Evolutionary conservation across 1,140 invertebrate species (phyloP).

Genomic region (Aphidius ervi): DNA sequence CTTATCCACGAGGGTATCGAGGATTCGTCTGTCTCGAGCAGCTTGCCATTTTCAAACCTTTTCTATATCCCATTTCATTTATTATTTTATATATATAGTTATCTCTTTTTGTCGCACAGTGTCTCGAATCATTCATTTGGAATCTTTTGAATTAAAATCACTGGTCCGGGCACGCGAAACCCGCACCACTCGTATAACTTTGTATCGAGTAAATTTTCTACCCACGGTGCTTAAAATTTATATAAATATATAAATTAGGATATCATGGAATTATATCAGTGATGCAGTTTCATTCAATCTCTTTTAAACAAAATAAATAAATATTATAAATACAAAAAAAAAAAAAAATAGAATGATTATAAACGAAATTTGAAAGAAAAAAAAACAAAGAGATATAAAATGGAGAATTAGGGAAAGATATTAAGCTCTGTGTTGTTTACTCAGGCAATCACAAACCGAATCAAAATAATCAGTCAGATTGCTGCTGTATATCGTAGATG

Average conservation of each 20-base stretch:
- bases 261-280: too few species aligned
- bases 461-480: slow-evolving; percentile 1
- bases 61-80: slow-evolving; percentile 5
- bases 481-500: slow-evolving; percentile 9
- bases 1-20: slow-evolving; percentile 13
- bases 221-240: slow-evolving; percentile 12
- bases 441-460: slow-evolving; percentile 5
- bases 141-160: slow-evolving; percentile 15
- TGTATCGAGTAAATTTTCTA: slow-evolving; percentile 13
- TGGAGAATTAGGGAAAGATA: too few species aligned
- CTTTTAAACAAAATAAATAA: too few species aligned
- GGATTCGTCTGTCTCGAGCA: slow-evolving; percentile 12
- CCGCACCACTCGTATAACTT: slow-evolving; percentile 3
- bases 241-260: neutral
- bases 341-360: too few species aligned
- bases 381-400: too few species aligned
- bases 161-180: slow-evolving; percentile 12
- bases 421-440: slow-evolving; percentile 4
- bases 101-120: slow-evolving; percentile 6
- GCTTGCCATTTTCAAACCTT: slow-evolving; percentile 8
- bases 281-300: too few species aligned
- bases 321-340: too few species aligned
- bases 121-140: slow-evolving; percentile 12
- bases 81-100: slow-evolving; percentile 12
- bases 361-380: too few species aligned